Percentiles rank a stretch among this genome's conserved stretches.
Conservation (phyloP, 2,797 vertebrate species). For the Botia almorhae region DNA sequence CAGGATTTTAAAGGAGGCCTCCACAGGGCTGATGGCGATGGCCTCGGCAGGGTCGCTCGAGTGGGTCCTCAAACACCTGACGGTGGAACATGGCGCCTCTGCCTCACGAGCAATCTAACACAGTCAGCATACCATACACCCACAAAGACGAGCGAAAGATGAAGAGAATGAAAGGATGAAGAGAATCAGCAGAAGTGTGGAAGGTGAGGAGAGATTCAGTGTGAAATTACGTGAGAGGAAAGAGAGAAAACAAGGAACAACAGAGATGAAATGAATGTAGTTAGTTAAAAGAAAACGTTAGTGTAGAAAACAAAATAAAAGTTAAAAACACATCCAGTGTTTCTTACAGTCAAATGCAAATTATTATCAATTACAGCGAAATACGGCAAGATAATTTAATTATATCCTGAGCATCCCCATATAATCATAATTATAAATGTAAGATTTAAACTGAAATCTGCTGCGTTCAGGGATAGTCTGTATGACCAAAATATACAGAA, state of each 20-base stretch:
- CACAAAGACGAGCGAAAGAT: constrained; percentile 44
- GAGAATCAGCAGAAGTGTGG: background rate
- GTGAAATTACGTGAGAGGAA: background rate
- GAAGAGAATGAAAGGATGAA: background rate
- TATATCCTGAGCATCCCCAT: too few species aligned
- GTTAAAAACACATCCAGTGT: constrained; percentile 22
- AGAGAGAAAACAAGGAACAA: constrained; percentile 13
- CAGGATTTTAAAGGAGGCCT: constrained; percentile 98
- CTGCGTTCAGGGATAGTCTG: background rate
- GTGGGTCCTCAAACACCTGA: constrained; percentile 94
- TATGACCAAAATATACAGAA: background rate
- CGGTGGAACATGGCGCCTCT: constrained; percentile 99
- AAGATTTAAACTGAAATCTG: background rate
- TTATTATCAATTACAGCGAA: background rate
- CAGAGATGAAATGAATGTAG: background rate
- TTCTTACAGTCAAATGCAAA: background rate
- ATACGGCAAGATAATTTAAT: background rate
- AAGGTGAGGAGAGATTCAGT: background rate
- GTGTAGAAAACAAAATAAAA: constrained; percentile 35
- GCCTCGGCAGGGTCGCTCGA: constrained; percentile 90
- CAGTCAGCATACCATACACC: constrained; percentile 62
- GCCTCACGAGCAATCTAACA: constrained; percentile 98
- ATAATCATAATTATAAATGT: background rate
- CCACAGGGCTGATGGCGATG: constrained; percentile 94
- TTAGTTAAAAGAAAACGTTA: constrained; percentile 29